These are phyloP conservation scores for Oceanodroma tethys DNA, from an alignment of 2,113 vertebrate species.

Conservation along the genomic window DNA sequence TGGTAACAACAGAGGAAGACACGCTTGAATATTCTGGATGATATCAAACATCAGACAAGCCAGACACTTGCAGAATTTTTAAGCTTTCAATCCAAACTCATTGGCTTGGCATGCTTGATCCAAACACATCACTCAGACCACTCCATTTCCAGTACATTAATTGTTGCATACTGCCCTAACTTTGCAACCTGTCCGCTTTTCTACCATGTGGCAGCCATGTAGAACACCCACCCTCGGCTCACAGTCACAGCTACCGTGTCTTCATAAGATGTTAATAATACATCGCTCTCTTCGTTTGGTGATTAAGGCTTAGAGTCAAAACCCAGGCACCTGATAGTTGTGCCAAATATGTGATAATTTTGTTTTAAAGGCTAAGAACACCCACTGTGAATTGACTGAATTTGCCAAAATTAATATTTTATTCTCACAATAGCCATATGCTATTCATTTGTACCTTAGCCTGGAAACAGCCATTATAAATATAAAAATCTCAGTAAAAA, in stretches of 20 bases:
- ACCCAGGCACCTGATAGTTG: constrained; percentile 18
- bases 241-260: background rate
- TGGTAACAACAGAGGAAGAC: background rate
- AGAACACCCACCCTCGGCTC: background rate
- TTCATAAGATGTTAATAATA: constrained; percentile 26
- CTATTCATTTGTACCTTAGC: constrained; percentile 64
- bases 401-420: constrained; percentile 70
- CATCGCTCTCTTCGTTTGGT: constrained; percentile 32
- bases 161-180: background rate
- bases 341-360: constrained; percentile 63
- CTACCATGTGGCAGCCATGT: background rate
- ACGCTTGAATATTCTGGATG: background rate
- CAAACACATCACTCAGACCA: background rate
- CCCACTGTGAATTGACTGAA: constrained; percentile 49
- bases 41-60: background rate
- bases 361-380: constrained; percentile 63
- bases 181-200: background rate
- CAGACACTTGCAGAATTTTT: background rate
- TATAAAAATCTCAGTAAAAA: constrained; percentile 44
- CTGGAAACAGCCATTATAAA: constrained; percentile 57
- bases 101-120: background rate
- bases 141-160: background rate
- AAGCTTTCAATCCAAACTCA: background rate
- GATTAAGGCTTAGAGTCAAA: constrained; percentile 44
- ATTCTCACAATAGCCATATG: constrained; percentile 61